Evolutionary conservation across 1,140 invertebrate species (phyloP), one percentile per base, ranked within the genome.

Genomic region (Lanistes nyassanus): DNA sequence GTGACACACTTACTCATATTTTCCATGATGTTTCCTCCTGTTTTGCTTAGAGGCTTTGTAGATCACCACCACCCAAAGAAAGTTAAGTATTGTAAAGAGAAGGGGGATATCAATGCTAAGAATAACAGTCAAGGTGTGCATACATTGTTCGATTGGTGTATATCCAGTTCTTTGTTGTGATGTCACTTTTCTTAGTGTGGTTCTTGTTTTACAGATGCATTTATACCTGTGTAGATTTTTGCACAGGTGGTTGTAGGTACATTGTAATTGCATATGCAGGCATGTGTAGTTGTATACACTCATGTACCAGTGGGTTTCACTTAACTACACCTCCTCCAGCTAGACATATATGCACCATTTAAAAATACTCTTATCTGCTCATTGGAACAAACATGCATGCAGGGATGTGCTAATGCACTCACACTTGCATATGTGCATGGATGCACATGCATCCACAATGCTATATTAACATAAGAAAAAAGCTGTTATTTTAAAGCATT

Each of bases 381-480:
- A 67, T 42, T 7, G n/a, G n/a, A 34, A n/a, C 65, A 67, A 34
- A n/a, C 65, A 16, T 42, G 2, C 37, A 42, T 42, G 37, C 19
- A 67, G n/a, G 37, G 5, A 67, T 42, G 23, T 11, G 19, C 19
- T 3, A 13, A 67, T 9, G 65, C 36, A 67, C 31, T 6, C 36
- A 39, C 47, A 51, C 23, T 34, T 51, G 66, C 39, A 47, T n/a
- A 51, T 51, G 31, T 16, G 42, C 66, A 31, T 51, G 34, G 39
- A 69, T 51, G 51, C 39, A 51, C 66, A 69, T 42, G 51, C 39
- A 53, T n/a, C 36, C 37, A 67, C 34, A 67, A 34, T 29, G 26
- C 7, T n/a, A 26, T 67, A 23, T 37, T 67, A 3, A 42, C 39
- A 19, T 16, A 9, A 65, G 36, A 34, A 29, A 19, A 31, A 34